Evolutionary conservation across 2,888 invertebrate species (phyloP).

Genomic region (Eubasilissa splendida): DNA sequence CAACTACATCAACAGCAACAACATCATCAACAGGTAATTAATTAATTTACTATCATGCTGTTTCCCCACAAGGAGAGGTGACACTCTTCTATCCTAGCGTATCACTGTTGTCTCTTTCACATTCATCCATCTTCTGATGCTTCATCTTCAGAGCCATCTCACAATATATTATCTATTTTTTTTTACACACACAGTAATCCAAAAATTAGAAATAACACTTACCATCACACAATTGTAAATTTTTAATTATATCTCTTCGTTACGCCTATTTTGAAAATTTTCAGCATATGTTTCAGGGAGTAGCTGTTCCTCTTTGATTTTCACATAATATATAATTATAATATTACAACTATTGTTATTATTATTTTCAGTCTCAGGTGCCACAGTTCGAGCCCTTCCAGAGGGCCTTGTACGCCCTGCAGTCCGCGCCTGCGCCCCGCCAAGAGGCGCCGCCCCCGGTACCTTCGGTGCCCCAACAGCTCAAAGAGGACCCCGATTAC

Average conservation of each 20-base stretch:
- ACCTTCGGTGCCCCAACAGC: constrained; percentile 35
- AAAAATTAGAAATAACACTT: too few relatives aligned
- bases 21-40: constrained; percentile 44
- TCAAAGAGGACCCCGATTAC: constrained; percentile 57
- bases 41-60: constrained; percentile 18
- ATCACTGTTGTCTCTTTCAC: not conserved
- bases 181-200: too few relatives aligned
- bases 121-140: not conserved
- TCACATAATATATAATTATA: too few relatives aligned
- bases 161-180: not conserved
- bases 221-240: too few relatives aligned
- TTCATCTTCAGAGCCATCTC: not conserved
- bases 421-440: constrained; percentile 61
- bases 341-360: not conserved
- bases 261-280: too few relatives aligned
- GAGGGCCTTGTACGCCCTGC: constrained; percentile 62
- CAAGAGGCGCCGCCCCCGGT: constrained; percentile 59
- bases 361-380: constrained; percentile 35
- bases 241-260: too few relatives aligned
- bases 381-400: constrained; percentile 53
- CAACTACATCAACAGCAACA: constrained; percentile 64
- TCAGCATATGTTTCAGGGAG: too few relatives aligned
- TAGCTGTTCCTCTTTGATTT: too few relatives aligned
- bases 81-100: not conserved
- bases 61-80: not conserved